phyloP scores from a whole-genome alignment of 2,113 vertebrate species.

The Psilopsiagon aymara region DNA sequence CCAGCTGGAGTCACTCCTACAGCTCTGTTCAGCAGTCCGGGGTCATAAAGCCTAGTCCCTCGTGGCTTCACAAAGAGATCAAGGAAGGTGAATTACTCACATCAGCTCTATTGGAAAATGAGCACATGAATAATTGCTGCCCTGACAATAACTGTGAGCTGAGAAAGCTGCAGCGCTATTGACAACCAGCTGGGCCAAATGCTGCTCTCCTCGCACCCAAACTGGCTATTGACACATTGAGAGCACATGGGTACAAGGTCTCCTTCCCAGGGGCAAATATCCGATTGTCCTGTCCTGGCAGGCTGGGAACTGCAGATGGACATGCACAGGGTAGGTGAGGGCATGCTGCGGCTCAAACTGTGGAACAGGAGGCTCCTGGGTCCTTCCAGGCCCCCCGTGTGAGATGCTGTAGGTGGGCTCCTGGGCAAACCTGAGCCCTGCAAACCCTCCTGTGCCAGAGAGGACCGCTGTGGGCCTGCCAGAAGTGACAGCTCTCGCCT shows the following conservation, averaged over 20 bases:
- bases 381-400: background rate
- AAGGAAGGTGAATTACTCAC: slow-evolving; percentile 24
- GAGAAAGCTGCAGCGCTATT: background rate
- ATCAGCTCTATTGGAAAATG: background rate
- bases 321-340: accelerated
- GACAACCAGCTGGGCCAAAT: background rate
- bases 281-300: background rate
- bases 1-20: background rate
- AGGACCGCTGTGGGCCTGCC: background rate
- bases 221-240: background rate
- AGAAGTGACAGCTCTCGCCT: background rate
- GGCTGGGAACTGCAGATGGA: background rate
- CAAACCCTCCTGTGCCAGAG: background rate
- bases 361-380: background rate
- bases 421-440: background rate
- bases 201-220: background rate
- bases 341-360: accelerated
- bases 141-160: background rate
- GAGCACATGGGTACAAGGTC: slow-evolving; percentile 16
- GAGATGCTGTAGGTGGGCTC: background rate
- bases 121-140: background rate
- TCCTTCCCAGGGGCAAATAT: slow-evolving; percentile 63
- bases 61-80: background rate
- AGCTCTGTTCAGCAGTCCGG: background rate
- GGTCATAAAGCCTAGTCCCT: background rate